phyloP scores from a whole-genome alignment of 2,888 invertebrate species.

The Xylophagus ater region DNA sequence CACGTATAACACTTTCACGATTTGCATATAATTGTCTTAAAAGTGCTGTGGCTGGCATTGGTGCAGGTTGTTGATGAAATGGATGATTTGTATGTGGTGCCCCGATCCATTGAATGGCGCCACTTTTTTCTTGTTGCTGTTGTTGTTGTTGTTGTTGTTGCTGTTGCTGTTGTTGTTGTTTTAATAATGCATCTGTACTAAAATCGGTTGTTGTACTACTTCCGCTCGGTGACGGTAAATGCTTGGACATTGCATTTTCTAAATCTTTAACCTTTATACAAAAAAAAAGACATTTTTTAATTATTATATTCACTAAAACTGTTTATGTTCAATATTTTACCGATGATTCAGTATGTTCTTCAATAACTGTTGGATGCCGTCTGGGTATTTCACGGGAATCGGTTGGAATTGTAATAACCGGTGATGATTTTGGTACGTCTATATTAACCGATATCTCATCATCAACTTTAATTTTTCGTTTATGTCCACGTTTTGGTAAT shows the following conservation, averaged over 20 bases:
- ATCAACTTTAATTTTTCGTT: constrained; percentile 47
- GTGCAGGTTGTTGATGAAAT: constrained; percentile 42
- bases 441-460: constrained; percentile 38
- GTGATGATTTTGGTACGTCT: constrained; percentile 35
- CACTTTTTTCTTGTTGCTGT: constrained; percentile 33
- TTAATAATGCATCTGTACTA: constrained; percentile 72
- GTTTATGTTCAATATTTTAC: constrained; percentile 19
- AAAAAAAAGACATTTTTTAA: not conserved
- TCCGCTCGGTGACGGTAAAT: constrained; percentile 54
- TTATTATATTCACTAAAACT: not conserved
- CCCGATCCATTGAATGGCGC: constrained; percentile 90
- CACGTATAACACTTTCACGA: constrained; percentile 88
- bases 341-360: constrained; percentile 35
- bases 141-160: not conserved
- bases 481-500: constrained; percentile 43
- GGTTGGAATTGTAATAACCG: constrained; percentile 25
- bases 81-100: constrained; percentile 52
- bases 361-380: constrained; percentile 34
- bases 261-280: constrained; percentile 73
- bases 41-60: constrained; percentile 79
- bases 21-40: constrained; percentile 85
- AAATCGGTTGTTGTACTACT: constrained; percentile 74
- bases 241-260: constrained; percentile 95
- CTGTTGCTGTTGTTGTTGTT: constrained; percentile 44
- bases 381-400: constrained; percentile 39